Base-by-base conservation (phyloP, 2,888 invertebrate genomes). In the Thymelicus sylvestris region DNA sequence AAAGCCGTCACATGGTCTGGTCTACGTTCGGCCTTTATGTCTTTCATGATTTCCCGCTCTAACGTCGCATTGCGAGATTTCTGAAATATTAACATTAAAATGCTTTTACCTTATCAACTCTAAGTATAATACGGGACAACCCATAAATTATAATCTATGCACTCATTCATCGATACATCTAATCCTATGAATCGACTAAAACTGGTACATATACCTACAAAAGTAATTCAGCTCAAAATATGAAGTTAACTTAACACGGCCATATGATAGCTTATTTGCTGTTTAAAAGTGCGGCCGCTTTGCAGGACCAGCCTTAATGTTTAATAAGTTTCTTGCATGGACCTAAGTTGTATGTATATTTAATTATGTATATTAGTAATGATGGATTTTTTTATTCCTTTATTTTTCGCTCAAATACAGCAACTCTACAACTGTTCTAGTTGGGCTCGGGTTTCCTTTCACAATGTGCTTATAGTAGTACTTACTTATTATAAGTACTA, bases 41-140 rank as follows among this genome's bases (percentile, higher is more conserved):
- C 95, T 60, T 83, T 87, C 0, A 84, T 79, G 71, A 95, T 89
- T 78, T 94, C 92, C 0, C 92, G 86, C 48, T 88, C 85, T 10
- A 94, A 75, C 0, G 85, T 84, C 7, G 86, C 83, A 48, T 83
- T 81, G 31, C 80, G 80, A 0, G 92, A 89, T 78, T 83, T 83
- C 92, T 91, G 74, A 41, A 76, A 76, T 19, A 7, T 15, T 52
- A 52, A n/a, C n/a, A n/a, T n/a, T n/a, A n/a, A n/a, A n/a, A n/a
- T n/a, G n/a, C n/a, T n/a, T n/a, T n/a, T n/a, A 4, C 31, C 6
- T 12, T 7, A 7, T 19, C 19, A 19, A 31, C 3, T 31, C 31
- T 31, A 31, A n/a, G n/a, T n/a, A n/a, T 0, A 31, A 31, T 31
- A 31, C 5, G 31, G 31, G 31, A 3, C 5, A 31, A 31, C 3